These are phyloP conservation scores for Synergus umbraculus DNA, from an alignment of 2,888 invertebrate species.

Conservation along the genomic window DNA sequence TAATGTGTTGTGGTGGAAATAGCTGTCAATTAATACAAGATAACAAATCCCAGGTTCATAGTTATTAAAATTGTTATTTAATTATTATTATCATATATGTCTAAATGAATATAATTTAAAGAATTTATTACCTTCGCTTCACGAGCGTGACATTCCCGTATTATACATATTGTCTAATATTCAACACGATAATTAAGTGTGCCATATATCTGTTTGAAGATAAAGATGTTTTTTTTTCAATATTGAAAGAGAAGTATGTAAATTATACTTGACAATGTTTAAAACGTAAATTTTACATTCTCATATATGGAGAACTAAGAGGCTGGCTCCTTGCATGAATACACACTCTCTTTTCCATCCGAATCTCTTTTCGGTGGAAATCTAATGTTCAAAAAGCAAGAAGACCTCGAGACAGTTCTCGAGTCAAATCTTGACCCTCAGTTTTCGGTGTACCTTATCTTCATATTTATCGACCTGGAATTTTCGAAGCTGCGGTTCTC, in stretches of 20 bases:
- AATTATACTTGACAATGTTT: background rate
- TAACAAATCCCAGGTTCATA: background rate
- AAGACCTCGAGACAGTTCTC: slow-evolving; percentile 36
- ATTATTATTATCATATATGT: background rate
- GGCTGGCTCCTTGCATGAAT: background rate
- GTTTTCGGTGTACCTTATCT: slow-evolving; percentile 59
- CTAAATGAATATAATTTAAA: background rate
- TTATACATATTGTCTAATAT: background rate
- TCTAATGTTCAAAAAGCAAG: background rate
- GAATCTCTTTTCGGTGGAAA: background rate
- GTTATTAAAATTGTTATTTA: background rate
- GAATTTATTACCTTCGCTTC: background rate
- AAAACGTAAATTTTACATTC: background rate
- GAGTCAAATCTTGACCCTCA: slow-evolving; percentile 55
- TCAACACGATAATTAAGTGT: background rate
- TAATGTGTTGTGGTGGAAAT: background rate
- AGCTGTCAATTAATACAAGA: slow-evolving; percentile 14
- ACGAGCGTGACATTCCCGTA: background rate
- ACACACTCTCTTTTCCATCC: background rate
- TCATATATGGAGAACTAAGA: background rate
- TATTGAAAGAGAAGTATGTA: background rate
- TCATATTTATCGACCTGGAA: slow-evolving; percentile 64
- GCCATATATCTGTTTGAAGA: background rate
- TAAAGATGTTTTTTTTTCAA: background rate
- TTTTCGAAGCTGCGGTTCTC: slow-evolving; percentile 57